Conservation (phyloP, 2,888 invertebrate species). For the Periphyllus acericola region DNA sequence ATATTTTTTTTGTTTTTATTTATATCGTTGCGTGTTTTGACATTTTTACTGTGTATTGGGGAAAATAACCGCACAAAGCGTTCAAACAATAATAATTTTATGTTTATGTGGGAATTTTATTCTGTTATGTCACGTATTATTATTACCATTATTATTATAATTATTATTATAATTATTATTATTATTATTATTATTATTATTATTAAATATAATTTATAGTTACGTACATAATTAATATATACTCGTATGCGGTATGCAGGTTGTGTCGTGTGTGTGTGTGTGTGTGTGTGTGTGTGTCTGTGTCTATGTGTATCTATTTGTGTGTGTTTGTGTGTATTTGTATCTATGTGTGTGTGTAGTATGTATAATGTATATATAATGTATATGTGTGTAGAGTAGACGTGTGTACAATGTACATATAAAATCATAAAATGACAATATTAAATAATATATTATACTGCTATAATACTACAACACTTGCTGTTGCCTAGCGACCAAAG, state of each 20-base stretch:
- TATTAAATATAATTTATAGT: slow-evolving; percentile 5
- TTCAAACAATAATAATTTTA: slow-evolving; percentile 8
- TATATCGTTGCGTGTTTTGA: neutral
- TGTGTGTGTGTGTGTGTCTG: neutral
- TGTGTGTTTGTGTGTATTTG: neutral
- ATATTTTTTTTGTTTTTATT: neutral
- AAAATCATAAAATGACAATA: slow-evolving; percentile 1
- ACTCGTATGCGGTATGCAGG: neutral
- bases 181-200: neutral
- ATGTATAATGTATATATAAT: neutral
- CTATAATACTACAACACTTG: slow-evolving; percentile 35
- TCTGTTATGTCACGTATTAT: neutral
- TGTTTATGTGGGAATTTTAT: slow-evolving; percentile 3
- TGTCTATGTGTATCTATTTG: neutral
- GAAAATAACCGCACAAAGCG: neutral
- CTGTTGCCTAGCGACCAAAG: slow-evolving; percentile 37
- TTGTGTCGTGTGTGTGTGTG: neutral
- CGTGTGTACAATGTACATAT: neutral
- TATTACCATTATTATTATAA: slow-evolving; percentile 8
- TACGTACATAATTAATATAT: neutral
- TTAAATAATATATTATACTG: neutral
- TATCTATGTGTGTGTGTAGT: neutral
- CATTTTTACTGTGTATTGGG: slow-evolving; percentile 12
- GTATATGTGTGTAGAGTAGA: neutral
- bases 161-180: neutral